These are phyloP conservation scores for Oreonectes daqikongensis DNA, from an alignment of 2,797 vertebrate genomes.

Conservation along the genomic window DNA sequence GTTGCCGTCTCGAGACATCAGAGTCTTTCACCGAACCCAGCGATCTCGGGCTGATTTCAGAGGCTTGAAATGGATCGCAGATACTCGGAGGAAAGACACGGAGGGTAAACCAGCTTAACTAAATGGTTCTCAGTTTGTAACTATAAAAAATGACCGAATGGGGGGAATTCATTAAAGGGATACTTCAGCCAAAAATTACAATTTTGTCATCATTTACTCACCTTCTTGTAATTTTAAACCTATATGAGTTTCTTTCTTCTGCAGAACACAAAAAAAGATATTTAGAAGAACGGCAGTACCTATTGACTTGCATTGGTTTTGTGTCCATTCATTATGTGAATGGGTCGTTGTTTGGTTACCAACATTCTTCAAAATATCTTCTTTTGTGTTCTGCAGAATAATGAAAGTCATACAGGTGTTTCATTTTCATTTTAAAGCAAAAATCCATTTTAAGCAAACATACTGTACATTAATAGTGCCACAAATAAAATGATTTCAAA, in stretches of 20 bases:
- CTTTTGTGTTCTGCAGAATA: too few relatives aligned
- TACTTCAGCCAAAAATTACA: too few relatives aligned
- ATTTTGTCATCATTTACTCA: too few relatives aligned
- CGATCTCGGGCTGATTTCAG: slow-evolving; percentile 59
- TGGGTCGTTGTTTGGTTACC: too few relatives aligned
- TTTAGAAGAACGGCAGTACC: too few relatives aligned
- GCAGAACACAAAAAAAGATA: too few relatives aligned
- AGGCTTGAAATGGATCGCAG: slow-evolving; percentile 18
- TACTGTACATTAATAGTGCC: background rate
- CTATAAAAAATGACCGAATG: background rate
- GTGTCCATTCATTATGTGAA: background rate
- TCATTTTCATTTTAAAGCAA: background rate
- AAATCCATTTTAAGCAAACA: background rate
- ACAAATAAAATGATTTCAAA: background rate
- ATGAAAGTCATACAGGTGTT: too few relatives aligned
- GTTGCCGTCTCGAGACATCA: slow-evolving; percentile 73
- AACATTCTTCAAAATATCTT: too few relatives aligned
- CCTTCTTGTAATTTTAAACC: too few relatives aligned
- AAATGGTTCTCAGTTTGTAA: slow-evolving; percentile 6
- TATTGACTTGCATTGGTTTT: too few relatives aligned
- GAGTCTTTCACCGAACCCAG: slow-evolving; percentile 63
- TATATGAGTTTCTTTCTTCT: too few relatives aligned
- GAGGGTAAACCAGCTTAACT: slow-evolving; percentile 18
- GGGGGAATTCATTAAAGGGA: background rate
- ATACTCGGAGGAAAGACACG: background rate